These are phyloP conservation scores for Onthophagus taurus DNA, from an alignment of 1,140 invertebrate genomes.

Conservation along the genomic window DNA sequence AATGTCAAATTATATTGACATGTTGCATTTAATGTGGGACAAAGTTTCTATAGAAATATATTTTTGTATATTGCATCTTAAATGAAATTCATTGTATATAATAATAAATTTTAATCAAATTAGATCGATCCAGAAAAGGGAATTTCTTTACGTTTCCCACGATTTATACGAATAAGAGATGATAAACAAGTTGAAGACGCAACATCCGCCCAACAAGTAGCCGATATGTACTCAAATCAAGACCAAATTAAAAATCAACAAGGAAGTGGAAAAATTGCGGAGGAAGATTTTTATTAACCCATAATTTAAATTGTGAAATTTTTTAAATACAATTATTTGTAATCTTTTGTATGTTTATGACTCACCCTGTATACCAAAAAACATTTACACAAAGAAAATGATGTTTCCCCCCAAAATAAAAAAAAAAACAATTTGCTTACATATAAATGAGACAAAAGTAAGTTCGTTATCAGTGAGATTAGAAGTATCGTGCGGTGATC, in stretches of 20 bases:
- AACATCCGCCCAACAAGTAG: conserved; percentile 82
- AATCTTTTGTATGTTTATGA: neutral
- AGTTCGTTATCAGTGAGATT: too few species aligned
- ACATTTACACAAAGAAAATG: too few species aligned
- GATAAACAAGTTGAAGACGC: conserved; percentile 93
- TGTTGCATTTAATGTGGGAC: too few species aligned
- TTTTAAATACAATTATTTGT: neutral
- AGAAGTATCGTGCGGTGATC: too few species aligned
- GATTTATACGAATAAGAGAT: conserved; percentile 85
- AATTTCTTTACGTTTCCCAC: conserved; percentile 91
- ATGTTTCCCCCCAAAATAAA: too few species aligned
- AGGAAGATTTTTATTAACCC: conserved; percentile 62
- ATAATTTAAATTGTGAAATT: neutral
- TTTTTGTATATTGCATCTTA: too few species aligned
- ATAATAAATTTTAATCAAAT: conserved; percentile 14
- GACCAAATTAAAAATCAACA: conserved; percentile 82
- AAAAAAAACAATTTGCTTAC: too few species aligned
- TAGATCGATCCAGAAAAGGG: conserved; percentile 85
- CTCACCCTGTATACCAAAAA: too few species aligned
- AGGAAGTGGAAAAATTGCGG: conserved; percentile 30
- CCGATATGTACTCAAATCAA: conserved; percentile 75
- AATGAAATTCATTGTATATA: too few species aligned
- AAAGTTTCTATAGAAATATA: too few species aligned
- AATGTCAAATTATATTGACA: too few species aligned
- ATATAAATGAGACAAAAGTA: too few species aligned